Conservation (phyloP, 2,888 invertebrate genomes). For the Homarus gammarus region DNA sequence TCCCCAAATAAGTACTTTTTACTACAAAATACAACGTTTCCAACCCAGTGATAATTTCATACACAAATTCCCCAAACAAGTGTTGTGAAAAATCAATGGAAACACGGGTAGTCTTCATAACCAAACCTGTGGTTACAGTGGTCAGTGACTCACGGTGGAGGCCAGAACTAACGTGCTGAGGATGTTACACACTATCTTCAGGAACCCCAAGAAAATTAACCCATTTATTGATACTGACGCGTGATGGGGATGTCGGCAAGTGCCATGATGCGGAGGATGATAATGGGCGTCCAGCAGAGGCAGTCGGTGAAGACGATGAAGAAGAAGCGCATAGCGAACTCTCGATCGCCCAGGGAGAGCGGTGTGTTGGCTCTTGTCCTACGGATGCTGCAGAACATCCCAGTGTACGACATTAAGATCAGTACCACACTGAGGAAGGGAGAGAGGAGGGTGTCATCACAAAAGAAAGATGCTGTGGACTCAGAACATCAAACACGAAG, state of each 20-base stretch:
- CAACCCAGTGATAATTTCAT: no score
- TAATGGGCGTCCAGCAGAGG: slow-evolving; percentile 87
- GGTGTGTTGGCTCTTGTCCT: slow-evolving; percentile 83
- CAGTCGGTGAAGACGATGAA: slow-evolving; percentile 86
- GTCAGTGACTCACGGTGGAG: no score
- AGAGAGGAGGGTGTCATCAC: not conserved
- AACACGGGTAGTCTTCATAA: no score
- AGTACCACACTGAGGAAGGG: slow-evolving; percentile 80
- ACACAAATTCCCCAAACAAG: no score
- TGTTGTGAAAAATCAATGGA: no score
- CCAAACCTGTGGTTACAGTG: no score
- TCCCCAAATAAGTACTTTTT: no score
- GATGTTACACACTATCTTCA: no score
- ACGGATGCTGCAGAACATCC: slow-evolving; percentile 84
- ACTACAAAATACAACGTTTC: no score
- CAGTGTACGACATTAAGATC: slow-evolving; percentile 83
- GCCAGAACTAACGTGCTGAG: no score
- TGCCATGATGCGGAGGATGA: slow-evolving; percentile 84
- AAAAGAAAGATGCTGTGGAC: not conserved
- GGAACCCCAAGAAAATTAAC: no score
- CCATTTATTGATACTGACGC: slow-evolving; percentile 80
- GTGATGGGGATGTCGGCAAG: slow-evolving; percentile 82
- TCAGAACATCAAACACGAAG: not conserved
- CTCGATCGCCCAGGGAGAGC: slow-evolving; percentile 82
- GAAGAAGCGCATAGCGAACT: slow-evolving; percentile 85